These are phyloP conservation scores for Drosophila ogumai DNA, from an alignment of 1,140 invertebrate species.

Conservation along the genomic window DNA sequence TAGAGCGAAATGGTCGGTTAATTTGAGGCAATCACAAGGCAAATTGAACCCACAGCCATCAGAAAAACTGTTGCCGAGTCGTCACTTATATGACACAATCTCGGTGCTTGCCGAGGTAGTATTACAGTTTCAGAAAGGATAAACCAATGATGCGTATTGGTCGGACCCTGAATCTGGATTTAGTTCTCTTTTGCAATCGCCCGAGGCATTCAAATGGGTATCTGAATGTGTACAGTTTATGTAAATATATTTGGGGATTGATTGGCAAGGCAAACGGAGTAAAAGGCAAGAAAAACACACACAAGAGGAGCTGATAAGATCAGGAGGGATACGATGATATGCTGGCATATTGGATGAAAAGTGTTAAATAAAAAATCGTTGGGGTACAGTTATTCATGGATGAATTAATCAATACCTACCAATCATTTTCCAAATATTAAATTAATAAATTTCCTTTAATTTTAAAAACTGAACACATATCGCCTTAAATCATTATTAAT, in stretches of 20 bases:
- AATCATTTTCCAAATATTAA: too few relatives aligned
- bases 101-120: constrained; percentile 19
- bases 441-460: too few relatives aligned
- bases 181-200: constrained; percentile 25
- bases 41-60: constrained; percentile 62
- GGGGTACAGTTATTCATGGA: not conserved
- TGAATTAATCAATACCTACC: not conserved
- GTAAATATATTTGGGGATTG: constrained; percentile 27
- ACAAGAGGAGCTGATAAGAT: not conserved
- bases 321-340: not conserved
- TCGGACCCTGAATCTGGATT: constrained; percentile 8
- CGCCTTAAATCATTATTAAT: constrained; percentile 3
- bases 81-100: constrained; percentile 9
- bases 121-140: constrained; percentile 57
- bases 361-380: not conserved
- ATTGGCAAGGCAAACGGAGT: constrained; percentile 18
- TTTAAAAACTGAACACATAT: not conserved
- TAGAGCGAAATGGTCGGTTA: constrained; percentile 67
- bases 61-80: constrained; percentile 38
- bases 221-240: constrained; percentile 30
- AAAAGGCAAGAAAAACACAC: not conserved
- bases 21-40: constrained; percentile 75
- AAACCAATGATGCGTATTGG: constrained; percentile 54
- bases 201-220: constrained; percentile 22
- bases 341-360: too few relatives aligned